Base-by-base conservation (phyloP, 2,797 vertebrate species). In the Eremophila alpestris region DNA sequence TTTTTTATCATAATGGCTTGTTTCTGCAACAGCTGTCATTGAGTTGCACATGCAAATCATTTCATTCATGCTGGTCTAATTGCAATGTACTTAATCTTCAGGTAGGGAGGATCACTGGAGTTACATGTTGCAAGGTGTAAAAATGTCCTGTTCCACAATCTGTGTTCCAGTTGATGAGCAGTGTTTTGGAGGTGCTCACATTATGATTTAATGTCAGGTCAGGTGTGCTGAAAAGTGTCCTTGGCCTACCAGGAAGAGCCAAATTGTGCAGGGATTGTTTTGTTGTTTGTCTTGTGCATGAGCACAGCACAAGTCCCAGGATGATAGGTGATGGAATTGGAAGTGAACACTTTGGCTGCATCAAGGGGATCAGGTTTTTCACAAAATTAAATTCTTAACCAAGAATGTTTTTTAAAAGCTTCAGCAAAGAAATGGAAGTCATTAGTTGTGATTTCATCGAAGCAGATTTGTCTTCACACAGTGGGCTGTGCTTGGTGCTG, bases 241-340 rank as follows among this genome's bases (percentile, higher is more conserved):
- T 69, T 58, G 29, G 7, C 11, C 9, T 43, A 7, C 15, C 5
- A 15, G 30, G 18, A 75, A 22, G 38, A 49, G 27, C 40, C 17
- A 27, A 49, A 14, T 24, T 21, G 49, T 59, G 48, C 70, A 7
- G 3, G 9, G 13, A 40, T 52, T 0, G 0, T 58, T 1, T 36
- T 86, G n/a, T 26, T 73, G 19, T 7, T 89, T 46, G 22, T 67
- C 56, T 90, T 56, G 16, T 45, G 64, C 6, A 5, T 8, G 20
- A 58, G 30, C 49, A 19, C 24, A 43, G 26, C 40, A 9, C 54
- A 36, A 60, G 19, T 87, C 38, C 30, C 24, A n/a, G 64, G 41
- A 38, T 24, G 38, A 6, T 16, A 23, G 8, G 10, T 69, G 78
- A 48, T 55, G 18, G 69, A 63, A 24, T 30, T 60, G 45, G 52